Percentiles rank a stretch among this genome's conserved stretches.
phyloP scores from a whole-genome alignment of 2,113 vertebrate genomes.

The Caloenas nicobarica region DNA sequence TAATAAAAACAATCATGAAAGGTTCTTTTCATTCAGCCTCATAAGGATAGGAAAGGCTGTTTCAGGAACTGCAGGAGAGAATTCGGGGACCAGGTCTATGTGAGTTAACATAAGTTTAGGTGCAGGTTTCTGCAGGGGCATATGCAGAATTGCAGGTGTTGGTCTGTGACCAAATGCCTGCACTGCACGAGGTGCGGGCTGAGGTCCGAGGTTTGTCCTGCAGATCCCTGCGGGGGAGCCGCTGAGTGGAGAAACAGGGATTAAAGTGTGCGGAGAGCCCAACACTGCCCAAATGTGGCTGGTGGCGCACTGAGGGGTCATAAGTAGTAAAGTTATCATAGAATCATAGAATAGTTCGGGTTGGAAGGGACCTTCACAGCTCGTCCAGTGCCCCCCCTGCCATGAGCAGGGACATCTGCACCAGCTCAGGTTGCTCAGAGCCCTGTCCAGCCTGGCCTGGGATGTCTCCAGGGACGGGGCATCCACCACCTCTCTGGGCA shows the following conservation, averaged over 20 bases:
- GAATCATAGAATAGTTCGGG: no score
- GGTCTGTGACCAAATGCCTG: neutral
- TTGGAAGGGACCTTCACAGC: no score
- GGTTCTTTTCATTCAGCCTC: neutral
- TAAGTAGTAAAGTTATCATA: neutral
- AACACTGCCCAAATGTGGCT: fast-evolving
- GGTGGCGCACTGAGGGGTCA: neutral
- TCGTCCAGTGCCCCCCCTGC: no score
- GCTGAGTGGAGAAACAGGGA: neutral
- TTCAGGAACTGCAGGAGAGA: neutral
- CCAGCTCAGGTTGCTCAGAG: no score
- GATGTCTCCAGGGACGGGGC: no score
- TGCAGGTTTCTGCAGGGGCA: neutral
- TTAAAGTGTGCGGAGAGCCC: neutral
- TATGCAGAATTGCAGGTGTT: neutral
- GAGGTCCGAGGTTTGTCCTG: neutral
- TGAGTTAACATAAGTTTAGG: neutral
- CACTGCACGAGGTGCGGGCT: neutral
- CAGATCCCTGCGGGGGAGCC: fast-evolving
- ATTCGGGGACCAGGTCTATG: neutral
- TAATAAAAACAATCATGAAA: neutral
- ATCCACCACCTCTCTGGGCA: no score
- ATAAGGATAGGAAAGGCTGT: neutral
- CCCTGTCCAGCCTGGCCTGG: no score
- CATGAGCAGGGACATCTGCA: no score